phyloP scores from a whole-genome alignment of 2,888 invertebrate genomes.

The Macaria notata region DNA sequence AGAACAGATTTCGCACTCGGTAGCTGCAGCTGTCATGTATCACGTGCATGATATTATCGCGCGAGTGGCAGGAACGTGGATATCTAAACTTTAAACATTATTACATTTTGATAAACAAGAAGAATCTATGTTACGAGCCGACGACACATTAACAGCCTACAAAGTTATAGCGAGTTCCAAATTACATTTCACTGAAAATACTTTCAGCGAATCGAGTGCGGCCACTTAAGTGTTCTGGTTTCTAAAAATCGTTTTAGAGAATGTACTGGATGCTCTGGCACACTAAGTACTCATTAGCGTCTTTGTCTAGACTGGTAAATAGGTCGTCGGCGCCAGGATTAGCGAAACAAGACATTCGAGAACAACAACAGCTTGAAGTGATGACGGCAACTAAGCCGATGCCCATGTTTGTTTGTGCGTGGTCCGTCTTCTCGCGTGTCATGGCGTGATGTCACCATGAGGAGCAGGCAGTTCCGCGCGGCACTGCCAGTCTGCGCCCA shows the following conservation, averaged over 20 bases:
- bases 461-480: conserved; percentile 25
- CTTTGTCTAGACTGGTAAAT: conserved; percentile 3
- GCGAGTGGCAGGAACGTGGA: conserved; percentile 18
- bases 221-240: conserved; percentile 11
- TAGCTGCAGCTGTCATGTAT: conserved; percentile 14
- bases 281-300: conserved; percentile 1
- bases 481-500: conserved; percentile 40
- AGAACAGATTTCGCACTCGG: not conserved
- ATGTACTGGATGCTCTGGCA: not conserved
- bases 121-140: conserved; percentile 18
- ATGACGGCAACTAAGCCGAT: conserved; percentile 21
- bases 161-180: conserved; percentile 11
- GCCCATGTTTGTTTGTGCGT: conserved; percentile 25
- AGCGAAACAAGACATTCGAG: not conserved
- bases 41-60: conserved; percentile 18
- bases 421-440: conserved; percentile 23
- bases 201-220: conserved; percentile 8
- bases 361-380: not conserved
- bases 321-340: not conserved
- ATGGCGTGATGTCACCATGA: conserved; percentile 33
- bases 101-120: conserved; percentile 16
- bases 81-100: conserved; percentile 14
- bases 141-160: conserved; percentile 13
- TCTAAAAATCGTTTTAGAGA: conserved; percentile 1
- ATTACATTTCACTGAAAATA: conserved; percentile 15